phyloP scores from a whole-genome alignment of 2,888 invertebrate species.

The Drosophila anomalipes region DNA sequence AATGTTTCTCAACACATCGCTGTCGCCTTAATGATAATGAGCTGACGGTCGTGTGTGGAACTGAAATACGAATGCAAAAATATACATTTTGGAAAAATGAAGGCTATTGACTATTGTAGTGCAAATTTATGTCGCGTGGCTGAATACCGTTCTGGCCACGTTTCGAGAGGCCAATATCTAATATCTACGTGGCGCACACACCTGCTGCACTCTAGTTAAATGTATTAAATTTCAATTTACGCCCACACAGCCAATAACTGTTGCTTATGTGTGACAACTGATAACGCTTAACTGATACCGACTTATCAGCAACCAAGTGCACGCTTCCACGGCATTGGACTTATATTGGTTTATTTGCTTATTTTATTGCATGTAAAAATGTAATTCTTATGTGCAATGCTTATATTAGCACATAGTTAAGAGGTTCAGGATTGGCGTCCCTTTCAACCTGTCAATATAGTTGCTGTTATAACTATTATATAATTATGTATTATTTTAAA shows the following conservation, averaged over 20 bases:
- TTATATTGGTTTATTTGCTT: not conserved
- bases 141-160: constrained; percentile 26
- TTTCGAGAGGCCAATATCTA: constrained; percentile 4
- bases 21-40: constrained; percentile 34
- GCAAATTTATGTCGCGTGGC: constrained; percentile 15
- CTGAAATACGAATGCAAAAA: constrained; percentile 9
- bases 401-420: not conserved
- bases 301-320: constrained; percentile 19
- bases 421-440: too few species aligned
- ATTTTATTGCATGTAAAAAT: not conserved
- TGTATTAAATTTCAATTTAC: constrained; percentile 16
- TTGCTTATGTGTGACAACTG: constrained; percentile 25
- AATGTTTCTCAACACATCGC: constrained; percentile 19
- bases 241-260: constrained; percentile 9
- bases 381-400: not conserved
- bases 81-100: constrained; percentile 7
- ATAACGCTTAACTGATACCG: constrained; percentile 14
- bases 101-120: constrained; percentile 12
- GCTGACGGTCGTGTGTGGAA: constrained; percentile 11
- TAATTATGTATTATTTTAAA: too few species aligned
- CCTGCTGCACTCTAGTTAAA: constrained; percentile 1
- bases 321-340: constrained; percentile 14
- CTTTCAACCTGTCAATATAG: too few species aligned
- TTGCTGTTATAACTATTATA: too few species aligned
- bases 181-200: constrained; percentile 1